These are phyloP conservation scores for Dendrolimus pini DNA, from an alignment of 2,888 invertebrate species.

Conservation along the genomic window DNA sequence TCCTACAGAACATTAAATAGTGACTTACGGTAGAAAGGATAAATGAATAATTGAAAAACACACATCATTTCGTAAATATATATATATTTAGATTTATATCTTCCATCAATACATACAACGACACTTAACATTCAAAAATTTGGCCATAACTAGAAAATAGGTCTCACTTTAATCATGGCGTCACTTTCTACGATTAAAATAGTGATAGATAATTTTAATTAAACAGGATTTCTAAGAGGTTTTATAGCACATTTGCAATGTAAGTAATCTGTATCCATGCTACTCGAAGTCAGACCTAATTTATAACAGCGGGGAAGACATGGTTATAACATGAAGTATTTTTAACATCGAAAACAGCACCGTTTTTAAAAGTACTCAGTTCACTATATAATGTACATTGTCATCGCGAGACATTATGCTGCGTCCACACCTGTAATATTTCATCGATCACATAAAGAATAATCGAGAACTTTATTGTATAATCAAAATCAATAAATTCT, in stretches of 20 bases:
- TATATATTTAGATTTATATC: conserved; percentile 75
- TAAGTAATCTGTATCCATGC: not conserved
- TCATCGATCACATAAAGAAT: too few relatives aligned
- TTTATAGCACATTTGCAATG: not conserved
- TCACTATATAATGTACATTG: not conserved
- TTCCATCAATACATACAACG: conserved; percentile 77
- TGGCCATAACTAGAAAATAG: conserved; percentile 50
- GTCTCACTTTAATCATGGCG: conserved; percentile 56
- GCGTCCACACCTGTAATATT: not conserved
- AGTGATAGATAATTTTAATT: not conserved
- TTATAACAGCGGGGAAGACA: conserved; percentile 61
- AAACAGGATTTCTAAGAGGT: not conserved
- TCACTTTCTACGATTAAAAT: conserved; percentile 22
- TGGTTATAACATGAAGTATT: conserved; percentile 34
- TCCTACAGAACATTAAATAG: too few relatives aligned
- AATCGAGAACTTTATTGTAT: too few relatives aligned
- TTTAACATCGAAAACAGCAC: conserved; percentile 39
- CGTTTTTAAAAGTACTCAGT: conserved; percentile 27
- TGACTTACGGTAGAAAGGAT: not conserved
- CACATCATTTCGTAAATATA: conserved; percentile 72
- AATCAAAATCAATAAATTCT: too few relatives aligned
- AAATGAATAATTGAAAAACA: conserved; percentile 30
- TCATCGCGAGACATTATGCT: not conserved
- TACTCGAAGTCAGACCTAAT: conserved; percentile 33
- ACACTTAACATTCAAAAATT: conserved; percentile 66